phyloP scores from a whole-genome alignment of 2,797 vertebrate genomes.

The Callimico goeldii region DNA sequence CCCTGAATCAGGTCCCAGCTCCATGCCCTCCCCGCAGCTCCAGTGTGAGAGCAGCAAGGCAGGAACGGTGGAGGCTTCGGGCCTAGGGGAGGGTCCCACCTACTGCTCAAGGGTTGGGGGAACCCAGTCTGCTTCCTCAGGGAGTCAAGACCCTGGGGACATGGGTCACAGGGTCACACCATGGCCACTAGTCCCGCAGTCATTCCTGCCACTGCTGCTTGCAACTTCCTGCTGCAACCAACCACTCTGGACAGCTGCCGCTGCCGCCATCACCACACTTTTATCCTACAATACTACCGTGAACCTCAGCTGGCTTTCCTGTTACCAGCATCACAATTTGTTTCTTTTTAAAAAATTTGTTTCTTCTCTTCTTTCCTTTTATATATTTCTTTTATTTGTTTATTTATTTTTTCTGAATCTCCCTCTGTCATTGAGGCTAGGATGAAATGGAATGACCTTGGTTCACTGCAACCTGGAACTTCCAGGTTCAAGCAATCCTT shows the following conservation, averaged over 20 bases:
- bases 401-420: too few species aligned
- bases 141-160: fast-evolving
- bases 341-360: not conserved
- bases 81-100: fast-evolving
- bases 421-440: too few species aligned
- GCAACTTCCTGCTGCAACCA: fast-evolving
- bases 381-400: too few species aligned
- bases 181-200: fast-evolving
- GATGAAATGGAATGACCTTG: too few species aligned
- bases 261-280: not conserved
- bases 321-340: not conserved
- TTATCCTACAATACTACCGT: not conserved
- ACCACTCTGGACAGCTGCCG: too few species aligned
- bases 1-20: fast-evolving
- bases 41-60: fast-evolving
- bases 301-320: not conserved
- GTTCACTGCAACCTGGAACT: too few species aligned
- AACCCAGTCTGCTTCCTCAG: fast-evolving
- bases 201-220: fast-evolving
- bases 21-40: fast-evolving
- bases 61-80: fast-evolving
- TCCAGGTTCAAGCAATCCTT: too few species aligned
- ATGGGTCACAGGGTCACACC: too few species aligned
- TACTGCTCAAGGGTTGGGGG: fast-evolving
- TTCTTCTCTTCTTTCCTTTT: not conserved